Percentiles rank a stretch among this genome's conserved stretches.
Conservation (phyloP, 2,888 invertebrate genomes). For the Aleiodes alternator region DNA sequence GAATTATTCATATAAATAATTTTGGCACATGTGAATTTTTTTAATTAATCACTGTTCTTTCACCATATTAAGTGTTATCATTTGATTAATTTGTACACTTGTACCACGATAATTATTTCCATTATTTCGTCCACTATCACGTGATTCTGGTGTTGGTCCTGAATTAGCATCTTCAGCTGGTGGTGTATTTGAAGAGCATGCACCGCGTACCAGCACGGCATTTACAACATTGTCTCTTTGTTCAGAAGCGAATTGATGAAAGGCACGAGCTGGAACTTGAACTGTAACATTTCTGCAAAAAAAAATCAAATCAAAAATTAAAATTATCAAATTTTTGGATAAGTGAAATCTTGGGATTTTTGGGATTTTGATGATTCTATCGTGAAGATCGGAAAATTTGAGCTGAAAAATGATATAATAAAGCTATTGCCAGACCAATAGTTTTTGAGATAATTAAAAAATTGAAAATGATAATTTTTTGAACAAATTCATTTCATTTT, state of each 20-base stretch:
- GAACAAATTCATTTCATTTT: no score
- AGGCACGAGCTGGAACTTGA: constrained; percentile 57
- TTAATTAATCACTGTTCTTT: constrained; percentile 36
- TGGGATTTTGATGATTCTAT: no score
- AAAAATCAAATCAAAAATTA: constrained; percentile 19
- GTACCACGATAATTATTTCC: constrained; percentile 52
- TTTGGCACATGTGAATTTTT: constrained; percentile 6
- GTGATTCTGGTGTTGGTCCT: constrained; percentile 39
- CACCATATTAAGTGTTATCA: constrained; percentile 53
- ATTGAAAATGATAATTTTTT: background rate
- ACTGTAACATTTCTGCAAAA: constrained; percentile 61
- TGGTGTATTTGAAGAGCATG: constrained; percentile 51
- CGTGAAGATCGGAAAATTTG: no score
- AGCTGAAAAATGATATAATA: background rate
- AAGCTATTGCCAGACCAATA: background rate
- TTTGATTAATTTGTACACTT: constrained; percentile 56
- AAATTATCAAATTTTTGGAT: background rate
- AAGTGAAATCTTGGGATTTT: no score
- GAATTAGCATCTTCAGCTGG: constrained; percentile 41
- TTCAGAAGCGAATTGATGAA: constrained; percentile 59
- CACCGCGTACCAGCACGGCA: constrained; percentile 54
- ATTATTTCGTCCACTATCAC: constrained; percentile 42
- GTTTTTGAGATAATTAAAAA: background rate
- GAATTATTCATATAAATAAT: constrained; percentile 1
- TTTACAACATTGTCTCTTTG: constrained; percentile 63